A percentile compares a stretch with the other conserved stretches of the same genome.
These are phyloP conservation scores for Oreochromis niloticus DNA, from an alignment of 2,113 vertebrate species.

Conservation along the genomic window DNA sequence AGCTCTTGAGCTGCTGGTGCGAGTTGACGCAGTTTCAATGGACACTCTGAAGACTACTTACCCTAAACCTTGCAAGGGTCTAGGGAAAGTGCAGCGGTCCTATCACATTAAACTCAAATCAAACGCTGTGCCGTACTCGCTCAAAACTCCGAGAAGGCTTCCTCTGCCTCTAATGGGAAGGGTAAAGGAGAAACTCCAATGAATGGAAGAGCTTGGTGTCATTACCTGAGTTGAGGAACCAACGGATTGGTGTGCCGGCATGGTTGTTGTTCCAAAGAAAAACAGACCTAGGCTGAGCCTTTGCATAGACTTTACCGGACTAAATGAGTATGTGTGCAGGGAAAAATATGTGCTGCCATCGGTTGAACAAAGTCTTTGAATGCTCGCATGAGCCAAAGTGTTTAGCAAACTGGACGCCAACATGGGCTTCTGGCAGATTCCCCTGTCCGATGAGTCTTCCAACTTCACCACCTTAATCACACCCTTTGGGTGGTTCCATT, in stretches of 20 bases:
- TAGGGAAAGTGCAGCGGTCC: fast-evolving
- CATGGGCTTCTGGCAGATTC: neutral
- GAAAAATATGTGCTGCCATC: neutral
- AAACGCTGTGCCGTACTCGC: fast-evolving
- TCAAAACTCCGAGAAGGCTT: neutral
- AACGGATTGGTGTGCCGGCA: neutral
- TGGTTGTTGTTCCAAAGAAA: neutral
- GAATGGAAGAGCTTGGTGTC: fast-evolving
- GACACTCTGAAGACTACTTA: fast-evolving
- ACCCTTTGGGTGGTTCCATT: neutral
- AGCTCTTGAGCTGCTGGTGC: neutral
- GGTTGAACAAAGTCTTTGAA: neutral
- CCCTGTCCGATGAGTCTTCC: neutral
- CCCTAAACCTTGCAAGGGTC: neutral
- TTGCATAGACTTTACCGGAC: fast-evolving
- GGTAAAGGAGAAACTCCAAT: neutral
- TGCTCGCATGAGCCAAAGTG: neutral
- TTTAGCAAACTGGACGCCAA: fast-evolving
- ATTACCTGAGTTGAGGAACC: neutral
- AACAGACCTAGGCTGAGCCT: too few species aligned
- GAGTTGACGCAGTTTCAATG: fast-evolving
- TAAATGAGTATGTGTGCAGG: too few species aligned
- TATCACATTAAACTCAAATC: neutral
- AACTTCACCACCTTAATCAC: neutral
- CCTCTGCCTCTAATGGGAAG: neutral